These are phyloP conservation scores for Holothuria leucospilota DNA, from an alignment of 53 echinoderm and acorn worm genomes.

Conservation along the genomic window DNA sequence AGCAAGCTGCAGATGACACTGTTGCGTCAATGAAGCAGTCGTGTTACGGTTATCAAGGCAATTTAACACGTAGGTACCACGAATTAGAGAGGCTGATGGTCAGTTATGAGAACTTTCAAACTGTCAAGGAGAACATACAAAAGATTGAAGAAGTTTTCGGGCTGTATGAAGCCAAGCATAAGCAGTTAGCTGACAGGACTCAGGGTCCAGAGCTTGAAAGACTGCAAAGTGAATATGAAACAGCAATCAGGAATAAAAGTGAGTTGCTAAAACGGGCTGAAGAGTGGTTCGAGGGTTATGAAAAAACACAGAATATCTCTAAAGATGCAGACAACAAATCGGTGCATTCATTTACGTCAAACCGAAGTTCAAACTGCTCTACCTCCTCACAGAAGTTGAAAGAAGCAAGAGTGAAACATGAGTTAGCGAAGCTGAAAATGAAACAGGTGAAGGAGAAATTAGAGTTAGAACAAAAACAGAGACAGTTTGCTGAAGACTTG, in stretches of 20 bases:
- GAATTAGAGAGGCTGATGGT: not conserved
- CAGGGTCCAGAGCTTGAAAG: not conserved
- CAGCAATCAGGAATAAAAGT: not conserved
- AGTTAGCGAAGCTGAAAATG: conserved; percentile 44
- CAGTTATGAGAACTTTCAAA: not conserved
- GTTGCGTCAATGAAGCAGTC: not conserved
- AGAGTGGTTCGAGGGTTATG: not conserved
- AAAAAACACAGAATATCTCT: not conserved
- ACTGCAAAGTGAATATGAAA: not conserved
- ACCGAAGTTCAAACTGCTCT: not conserved
- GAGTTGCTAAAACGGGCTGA: not conserved
- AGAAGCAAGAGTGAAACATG: conserved; percentile 40
- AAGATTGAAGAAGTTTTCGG: not conserved
- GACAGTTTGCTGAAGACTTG: conserved; percentile 33
- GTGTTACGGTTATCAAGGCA: not conserved
- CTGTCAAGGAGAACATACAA: not conserved
- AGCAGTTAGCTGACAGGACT: not conserved
- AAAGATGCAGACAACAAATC: not conserved
- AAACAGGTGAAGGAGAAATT: conserved; percentile 38
- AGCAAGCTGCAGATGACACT: not conserved
- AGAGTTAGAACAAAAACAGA: conserved; percentile 27
- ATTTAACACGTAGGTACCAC: not conserved
- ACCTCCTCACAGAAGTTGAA: conserved; percentile 21
- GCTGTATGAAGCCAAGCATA: conserved; percentile 14
- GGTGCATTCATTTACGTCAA: not conserved